Percentiles rank a stretch among this genome's conserved stretches.
These are phyloP conservation scores for Camelus dromedarius DNA, from an alignment of 2,113 vertebrate genomes.

Conservation along the genomic window DNA sequence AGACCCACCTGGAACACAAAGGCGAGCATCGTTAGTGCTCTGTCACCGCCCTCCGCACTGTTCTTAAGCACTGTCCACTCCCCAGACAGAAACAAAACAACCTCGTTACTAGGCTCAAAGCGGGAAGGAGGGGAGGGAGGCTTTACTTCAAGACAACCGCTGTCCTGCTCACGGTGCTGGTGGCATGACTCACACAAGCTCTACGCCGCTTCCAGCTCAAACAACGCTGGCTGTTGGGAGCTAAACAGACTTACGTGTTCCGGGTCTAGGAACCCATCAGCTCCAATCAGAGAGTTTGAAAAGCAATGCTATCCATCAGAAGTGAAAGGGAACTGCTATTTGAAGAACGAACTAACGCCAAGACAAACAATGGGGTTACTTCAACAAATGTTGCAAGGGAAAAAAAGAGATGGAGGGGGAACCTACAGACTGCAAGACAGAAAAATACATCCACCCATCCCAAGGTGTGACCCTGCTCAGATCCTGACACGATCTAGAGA, in stretches of 20 bases:
- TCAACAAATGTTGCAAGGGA: not conserved
- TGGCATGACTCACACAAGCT: not conserved
- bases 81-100: not conserved
- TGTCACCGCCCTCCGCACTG: not conserved
- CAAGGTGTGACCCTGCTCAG: accelerated
- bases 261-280: not conserved
- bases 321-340: not conserved
- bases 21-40: accelerated
- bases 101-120: not conserved
- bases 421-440: not conserved
- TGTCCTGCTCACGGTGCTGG: accelerated
- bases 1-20: constrained; percentile 94
- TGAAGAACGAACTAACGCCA: not conserved
- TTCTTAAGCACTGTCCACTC: not conserved
- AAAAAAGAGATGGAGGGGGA: not conserved
- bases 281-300: not conserved
- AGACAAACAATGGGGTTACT: not conserved
- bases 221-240: accelerated
- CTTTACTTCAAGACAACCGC: not conserved
- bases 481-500: accelerated
- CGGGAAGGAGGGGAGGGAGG: not conserved
- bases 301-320: accelerated
- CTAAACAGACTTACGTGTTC: too few relatives aligned
- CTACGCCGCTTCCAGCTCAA: not conserved
- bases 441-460: not conserved